Percentiles rank a stretch among this genome's conserved stretches.
Conservation (phyloP, 2,113 vertebrate species). For the Poicephalus meyeri region DNA sequence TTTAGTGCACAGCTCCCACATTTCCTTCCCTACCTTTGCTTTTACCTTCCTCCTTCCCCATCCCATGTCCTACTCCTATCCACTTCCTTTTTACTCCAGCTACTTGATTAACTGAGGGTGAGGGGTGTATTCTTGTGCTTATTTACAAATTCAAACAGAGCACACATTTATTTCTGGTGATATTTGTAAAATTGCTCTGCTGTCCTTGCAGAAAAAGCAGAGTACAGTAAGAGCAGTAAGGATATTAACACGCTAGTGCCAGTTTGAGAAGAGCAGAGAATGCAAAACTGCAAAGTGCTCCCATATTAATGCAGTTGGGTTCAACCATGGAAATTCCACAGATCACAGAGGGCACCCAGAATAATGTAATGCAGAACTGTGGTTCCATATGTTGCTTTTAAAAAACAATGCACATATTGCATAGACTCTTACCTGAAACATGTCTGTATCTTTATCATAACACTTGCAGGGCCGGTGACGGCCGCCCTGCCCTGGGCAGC, state of each 20-base stretch:
- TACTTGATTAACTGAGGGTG: neutral
- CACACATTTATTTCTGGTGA: neutral
- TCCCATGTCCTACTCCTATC: neutral
- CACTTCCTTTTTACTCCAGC: neutral
- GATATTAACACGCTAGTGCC: neutral
- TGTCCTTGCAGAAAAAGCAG: neutral
- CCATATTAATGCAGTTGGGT: neutral
- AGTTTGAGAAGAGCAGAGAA: neutral
- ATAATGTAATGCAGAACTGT: neutral
- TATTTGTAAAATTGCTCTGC: neutral
- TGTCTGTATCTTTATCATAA: constrained; percentile 97
- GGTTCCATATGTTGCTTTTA: neutral
- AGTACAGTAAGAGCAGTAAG: neutral
- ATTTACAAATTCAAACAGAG: neutral
- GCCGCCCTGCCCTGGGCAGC: no score
- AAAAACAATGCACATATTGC: neutral
- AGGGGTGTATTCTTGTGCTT: neutral
- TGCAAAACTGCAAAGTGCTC: neutral
- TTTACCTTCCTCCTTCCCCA: neutral
- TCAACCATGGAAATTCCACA: neutral
- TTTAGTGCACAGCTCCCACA: neutral
- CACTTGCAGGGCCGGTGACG: no score
- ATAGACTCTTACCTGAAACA: constrained; percentile 91
- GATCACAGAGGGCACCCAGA: neutral
- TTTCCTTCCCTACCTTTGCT: neutral